Evolutionary conservation across 2,797 vertebrate species (phyloP), one percentile per base, ranked within the genome.

Genomic region (Ficedula albicollis): DNA sequence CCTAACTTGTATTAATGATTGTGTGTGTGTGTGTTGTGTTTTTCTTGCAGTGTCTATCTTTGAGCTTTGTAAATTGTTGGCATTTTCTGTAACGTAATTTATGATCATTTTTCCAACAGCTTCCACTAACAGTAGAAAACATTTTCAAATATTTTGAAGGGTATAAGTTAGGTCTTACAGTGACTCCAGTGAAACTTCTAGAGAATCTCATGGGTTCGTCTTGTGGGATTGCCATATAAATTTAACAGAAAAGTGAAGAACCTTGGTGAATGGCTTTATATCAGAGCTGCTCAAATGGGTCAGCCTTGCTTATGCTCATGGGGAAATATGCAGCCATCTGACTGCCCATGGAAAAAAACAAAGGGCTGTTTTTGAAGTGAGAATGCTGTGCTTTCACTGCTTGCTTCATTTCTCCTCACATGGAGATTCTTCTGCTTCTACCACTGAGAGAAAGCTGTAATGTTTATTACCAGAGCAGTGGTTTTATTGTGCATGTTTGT

Each of bases 261-360:
- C 54, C 49, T 73, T 59, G 26, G 12, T 44, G 51, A 73, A 39
- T 44, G n/a, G 11, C 12, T 72, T 92, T 75, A 2, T 52, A 11
- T 60, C 14, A 34, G 74, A 86, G 58, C 49, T 70, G n/a, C n/a
- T 90, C 23, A 69, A 60, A 54, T 6, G 13, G 16, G 22, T 74
- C 39, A 58, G 39, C 56, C 34, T 60, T 0, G 0, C 44, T 62
- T 66, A 16, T 14, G 36, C n/a, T 70, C 15, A 3, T 0, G 1
- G 56, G 69, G 43, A 32, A 78, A 77, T 34, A 15, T 29, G 36
- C 36, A 68, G 38, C 81, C 26, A 49, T 81, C 34, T 79, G 62
- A 56, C 49, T 90, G 46, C 49, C 48, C 52, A 41, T 32, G 46
- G 10, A 43, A 73, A 54, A 52, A 70, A 73, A 32, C 14, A 9